Conservation (phyloP, 2,888 invertebrate genomes). For the Podabrus alpinus region DNA sequence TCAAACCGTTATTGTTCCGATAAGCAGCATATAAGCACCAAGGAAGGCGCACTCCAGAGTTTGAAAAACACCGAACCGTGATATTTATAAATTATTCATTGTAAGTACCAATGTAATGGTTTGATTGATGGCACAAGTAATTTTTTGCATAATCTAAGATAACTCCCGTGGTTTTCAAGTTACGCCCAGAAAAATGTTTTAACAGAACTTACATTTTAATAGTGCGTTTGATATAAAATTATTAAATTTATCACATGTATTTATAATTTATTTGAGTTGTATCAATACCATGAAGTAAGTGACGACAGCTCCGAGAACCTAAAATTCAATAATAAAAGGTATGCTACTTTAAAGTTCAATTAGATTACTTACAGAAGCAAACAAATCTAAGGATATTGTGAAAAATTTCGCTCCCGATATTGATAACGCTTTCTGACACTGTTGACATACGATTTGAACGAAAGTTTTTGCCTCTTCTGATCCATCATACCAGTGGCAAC, state of each 20-base stretch:
- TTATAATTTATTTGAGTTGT: constrained; percentile 70
- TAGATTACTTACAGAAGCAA: constrained; percentile 74
- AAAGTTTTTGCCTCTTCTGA: constrained; percentile 90
- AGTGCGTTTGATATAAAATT: not conserved
- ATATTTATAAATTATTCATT: not conserved
- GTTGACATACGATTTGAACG: constrained; percentile 88
- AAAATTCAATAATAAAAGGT: not conserved
- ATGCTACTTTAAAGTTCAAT: not conserved
- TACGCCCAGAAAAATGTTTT: not conserved
- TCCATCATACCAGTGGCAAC: constrained; percentile 89
- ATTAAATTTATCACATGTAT: not conserved
- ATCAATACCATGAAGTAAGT: constrained; percentile 93
- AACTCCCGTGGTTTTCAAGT: not conserved
- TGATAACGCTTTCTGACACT: constrained; percentile 87
- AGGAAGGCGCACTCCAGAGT: not conserved
- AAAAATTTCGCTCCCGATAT: constrained; percentile 90
- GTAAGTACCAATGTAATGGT: not conserved
- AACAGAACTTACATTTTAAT: not conserved
- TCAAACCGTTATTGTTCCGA: not conserved
- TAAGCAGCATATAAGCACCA: not conserved
- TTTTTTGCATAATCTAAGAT: not conserved
- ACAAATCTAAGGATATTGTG: constrained; percentile 83
- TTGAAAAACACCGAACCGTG: not conserved
- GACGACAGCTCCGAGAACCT: constrained; percentile 87
- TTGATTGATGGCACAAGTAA: not conserved